These are phyloP conservation scores for Dinothrombium tinctorium DNA, from an alignment of 1,140 invertebrate species.

Conservation along the genomic window DNA sequence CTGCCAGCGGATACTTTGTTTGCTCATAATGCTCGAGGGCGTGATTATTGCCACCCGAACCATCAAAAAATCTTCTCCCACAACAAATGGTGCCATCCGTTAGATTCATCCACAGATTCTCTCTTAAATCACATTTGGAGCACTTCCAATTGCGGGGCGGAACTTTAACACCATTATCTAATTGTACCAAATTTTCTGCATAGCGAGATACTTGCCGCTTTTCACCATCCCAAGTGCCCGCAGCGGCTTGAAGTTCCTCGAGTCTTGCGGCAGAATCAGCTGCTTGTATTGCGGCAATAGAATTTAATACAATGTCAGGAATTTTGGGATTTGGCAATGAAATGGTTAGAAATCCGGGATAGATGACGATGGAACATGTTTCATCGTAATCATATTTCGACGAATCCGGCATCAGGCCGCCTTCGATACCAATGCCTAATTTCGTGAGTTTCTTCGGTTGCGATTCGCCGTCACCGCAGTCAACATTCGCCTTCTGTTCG, in stretches of 20 bases:
- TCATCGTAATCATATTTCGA: slow-evolving; percentile 60
- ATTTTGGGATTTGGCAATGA: slow-evolving; percentile 45
- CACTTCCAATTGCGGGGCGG: slow-evolving; percentile 85
- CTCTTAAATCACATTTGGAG: slow-evolving; percentile 70
- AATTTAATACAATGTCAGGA: slow-evolving; percentile 43
- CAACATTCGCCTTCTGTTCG: not conserved
- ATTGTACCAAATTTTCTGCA: slow-evolving; percentile 50
- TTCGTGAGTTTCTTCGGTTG: slow-evolving; percentile 23
- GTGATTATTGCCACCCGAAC: slow-evolving; percentile 93
- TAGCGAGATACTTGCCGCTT: slow-evolving; percentile 54
- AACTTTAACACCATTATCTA: slow-evolving; percentile 69
- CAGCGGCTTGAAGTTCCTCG: slow-evolving; percentile 52
- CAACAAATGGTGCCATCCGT: slow-evolving; percentile 85
- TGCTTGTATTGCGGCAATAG: slow-evolving; percentile 44
- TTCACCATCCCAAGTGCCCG: slow-evolving; percentile 84
- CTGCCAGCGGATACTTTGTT: slow-evolving; percentile 64
- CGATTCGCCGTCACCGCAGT: slow-evolving; percentile 8
- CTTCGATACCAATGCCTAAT: slow-evolving; percentile 78
- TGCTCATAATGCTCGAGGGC: slow-evolving; percentile 62
- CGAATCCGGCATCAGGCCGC: slow-evolving; percentile 48
- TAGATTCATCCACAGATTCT: slow-evolving; percentile 92
- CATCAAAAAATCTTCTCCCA: slow-evolving; percentile 77
- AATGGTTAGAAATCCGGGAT: slow-evolving; percentile 46
- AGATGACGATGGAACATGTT: slow-evolving; percentile 44
- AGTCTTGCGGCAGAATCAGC: slow-evolving; percentile 59